phyloP scores from a whole-genome alignment of 2,888 invertebrate species.

The Drosophila nigricruria region DNA sequence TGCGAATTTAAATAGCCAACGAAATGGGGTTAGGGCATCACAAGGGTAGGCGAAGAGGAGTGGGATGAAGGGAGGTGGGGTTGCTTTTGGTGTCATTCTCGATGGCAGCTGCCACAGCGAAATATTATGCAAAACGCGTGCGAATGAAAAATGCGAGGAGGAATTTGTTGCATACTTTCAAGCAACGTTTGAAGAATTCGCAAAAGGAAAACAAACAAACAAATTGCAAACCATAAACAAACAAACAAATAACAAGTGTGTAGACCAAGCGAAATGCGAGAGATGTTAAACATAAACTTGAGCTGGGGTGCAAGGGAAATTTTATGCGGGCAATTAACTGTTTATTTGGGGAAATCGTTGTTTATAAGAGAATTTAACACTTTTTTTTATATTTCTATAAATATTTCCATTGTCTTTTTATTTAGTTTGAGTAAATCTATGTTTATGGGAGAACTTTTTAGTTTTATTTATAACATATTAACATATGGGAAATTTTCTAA shows the following conservation, averaged over 20 bases:
- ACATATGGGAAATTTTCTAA: neutral
- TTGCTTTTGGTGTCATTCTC: conserved; percentile 40
- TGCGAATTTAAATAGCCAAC: conserved; percentile 66
- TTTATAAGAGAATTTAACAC: neutral
- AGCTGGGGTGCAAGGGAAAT: neutral
- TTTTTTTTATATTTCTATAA: no score
- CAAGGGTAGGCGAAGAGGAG: neutral
- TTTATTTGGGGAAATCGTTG: neutral
- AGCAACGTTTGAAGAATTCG: conserved; percentile 27
- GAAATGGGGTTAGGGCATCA: neutral
- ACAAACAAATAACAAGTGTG: neutral
- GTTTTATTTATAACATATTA: neutral
- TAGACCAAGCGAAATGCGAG: neutral
- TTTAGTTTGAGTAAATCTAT: neutral
- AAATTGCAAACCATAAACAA: conserved; percentile 1
- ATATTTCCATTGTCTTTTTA: neutral
- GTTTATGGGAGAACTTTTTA: neutral
- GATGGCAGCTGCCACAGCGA: conserved; percentile 36
- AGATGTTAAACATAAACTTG: no score
- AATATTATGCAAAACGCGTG: conserved; percentile 47
- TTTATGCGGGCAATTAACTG: neutral
- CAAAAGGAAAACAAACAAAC: conserved; percentile 18
- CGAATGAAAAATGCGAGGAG: conserved; percentile 25
- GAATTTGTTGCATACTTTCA: conserved; percentile 77
- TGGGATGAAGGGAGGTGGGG: neutral